A percentile compares a stretch with the other conserved stretches of the same genome.
Conservation (phyloP, 2,113 vertebrate genomes). For the Aspiorhynchus laticeps region DNA sequence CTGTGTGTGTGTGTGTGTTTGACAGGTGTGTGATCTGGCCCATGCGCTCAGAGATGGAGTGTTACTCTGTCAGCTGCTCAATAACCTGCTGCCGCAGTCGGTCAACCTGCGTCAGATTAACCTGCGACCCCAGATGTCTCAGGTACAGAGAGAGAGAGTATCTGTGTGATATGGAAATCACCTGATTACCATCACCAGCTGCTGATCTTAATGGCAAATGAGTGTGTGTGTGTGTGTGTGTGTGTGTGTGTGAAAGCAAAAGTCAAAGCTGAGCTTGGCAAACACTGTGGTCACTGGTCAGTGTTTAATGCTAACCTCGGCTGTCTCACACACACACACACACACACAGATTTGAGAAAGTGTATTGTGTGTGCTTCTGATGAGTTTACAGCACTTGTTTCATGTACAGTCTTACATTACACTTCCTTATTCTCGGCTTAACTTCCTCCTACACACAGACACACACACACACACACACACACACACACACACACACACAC, state of each 20-base stretch:
- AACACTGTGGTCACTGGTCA: background rate
- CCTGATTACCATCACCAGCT: constrained; percentile 31
- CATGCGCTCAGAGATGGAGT: constrained; percentile 92
- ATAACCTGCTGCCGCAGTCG: constrained; percentile 86
- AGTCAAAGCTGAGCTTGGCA: background rate
- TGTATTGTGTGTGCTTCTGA: background rate
- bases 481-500: background rate
- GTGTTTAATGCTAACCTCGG: background rate
- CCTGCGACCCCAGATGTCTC: constrained; percentile 94
- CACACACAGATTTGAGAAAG: background rate
- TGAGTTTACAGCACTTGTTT: constrained; percentile 15
- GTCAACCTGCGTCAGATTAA: constrained; percentile 91
- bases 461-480: no score
- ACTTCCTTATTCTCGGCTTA: constrained; percentile 34
- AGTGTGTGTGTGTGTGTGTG: constrained; percentile 24
- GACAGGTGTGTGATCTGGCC: constrained; percentile 89
- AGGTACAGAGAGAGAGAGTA: constrained; percentile 74
- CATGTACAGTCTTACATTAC: background rate
- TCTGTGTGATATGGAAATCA: constrained; percentile 5
- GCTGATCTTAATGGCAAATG: constrained; percentile 1
- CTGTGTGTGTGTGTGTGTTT: constrained; percentile 35
- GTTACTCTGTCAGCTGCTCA: constrained; percentile 92
- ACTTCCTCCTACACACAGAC: constrained; percentile 22
- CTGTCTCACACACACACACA: background rate
- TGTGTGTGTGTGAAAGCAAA: constrained; percentile 19